Conservation (phyloP, 2,797 vertebrate species). For the Borostomias antarcticus region DNA sequence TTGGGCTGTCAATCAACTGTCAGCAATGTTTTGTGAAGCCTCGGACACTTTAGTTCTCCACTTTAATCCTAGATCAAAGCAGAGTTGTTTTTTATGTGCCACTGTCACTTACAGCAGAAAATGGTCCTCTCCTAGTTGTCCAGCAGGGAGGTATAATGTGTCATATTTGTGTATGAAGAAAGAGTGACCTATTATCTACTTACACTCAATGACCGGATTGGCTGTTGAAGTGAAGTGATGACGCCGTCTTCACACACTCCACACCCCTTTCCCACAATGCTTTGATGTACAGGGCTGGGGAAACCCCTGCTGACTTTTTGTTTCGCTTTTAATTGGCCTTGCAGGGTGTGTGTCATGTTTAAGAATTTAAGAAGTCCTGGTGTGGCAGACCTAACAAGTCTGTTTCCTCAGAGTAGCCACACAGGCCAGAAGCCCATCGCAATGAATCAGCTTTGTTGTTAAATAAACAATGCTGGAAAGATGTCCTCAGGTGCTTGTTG, state of each 20-base stretch:
- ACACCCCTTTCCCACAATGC: constrained; percentile 6
- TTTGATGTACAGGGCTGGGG: constrained; percentile 12
- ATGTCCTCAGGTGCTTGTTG: too few species aligned
- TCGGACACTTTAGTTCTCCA: background rate
- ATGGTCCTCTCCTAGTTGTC: background rate
- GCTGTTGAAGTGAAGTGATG: constrained; percentile 6
- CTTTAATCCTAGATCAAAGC: constrained; percentile 26
- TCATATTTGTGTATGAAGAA: background rate
- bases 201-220: background rate
- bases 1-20: background rate
- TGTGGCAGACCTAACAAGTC: background rate
- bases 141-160: background rate
- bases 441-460: background rate
- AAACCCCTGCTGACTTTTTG: constrained; percentile 7
- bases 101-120: background rate
- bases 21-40: background rate
- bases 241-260: constrained; percentile 8
- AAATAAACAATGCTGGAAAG: too few species aligned
- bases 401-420: background rate
- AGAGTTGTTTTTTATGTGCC: background rate
- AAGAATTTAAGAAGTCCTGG: constrained; percentile 7
- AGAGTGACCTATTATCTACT: constrained; percentile 10
- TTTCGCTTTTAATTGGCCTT: constrained; percentile 18
- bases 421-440: background rate
- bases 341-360: constrained; percentile 8